Evolutionary conservation across 2,888 invertebrate species (phyloP).

Genomic region (Anaspis maculata): DNA sequence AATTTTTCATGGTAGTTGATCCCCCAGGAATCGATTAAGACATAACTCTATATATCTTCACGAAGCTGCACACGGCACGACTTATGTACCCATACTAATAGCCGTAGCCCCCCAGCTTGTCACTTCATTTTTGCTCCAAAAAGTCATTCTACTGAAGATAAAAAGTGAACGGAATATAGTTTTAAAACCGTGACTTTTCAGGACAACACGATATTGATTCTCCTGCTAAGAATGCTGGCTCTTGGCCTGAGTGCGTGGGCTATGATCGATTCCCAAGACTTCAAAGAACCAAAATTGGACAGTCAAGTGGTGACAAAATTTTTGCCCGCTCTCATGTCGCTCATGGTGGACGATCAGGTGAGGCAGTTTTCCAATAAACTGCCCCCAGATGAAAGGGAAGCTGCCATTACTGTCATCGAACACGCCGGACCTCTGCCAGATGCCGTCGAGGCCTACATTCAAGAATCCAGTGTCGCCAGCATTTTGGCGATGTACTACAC

Average conservation of each 20-base stretch:
- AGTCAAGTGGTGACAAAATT: slow-evolving; percentile 91
- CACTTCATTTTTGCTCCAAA: too few species aligned
- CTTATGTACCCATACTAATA: too few species aligned
- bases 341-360: slow-evolving; percentile 88
- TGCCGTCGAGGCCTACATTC: slow-evolving; percentile 86
- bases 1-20: too few species aligned
- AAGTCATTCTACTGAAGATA: too few species aligned
- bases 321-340: slow-evolving; percentile 84
- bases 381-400: slow-evolving; percentile 88
- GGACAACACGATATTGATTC: slow-evolving; percentile 82
- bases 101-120: too few species aligned
- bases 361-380: slow-evolving; percentile 73
- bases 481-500: slow-evolving; percentile 94
- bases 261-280: slow-evolving; percentile 93
- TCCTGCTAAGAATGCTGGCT: slow-evolving; percentile 85
- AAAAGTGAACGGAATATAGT: too few species aligned
- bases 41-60: too few species aligned
- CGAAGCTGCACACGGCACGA: too few species aligned
- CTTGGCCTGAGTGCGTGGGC: slow-evolving; percentile 92
- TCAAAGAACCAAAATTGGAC: slow-evolving; percentile 91
- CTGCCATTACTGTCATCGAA: slow-evolving; percentile 87
- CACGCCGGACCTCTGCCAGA: slow-evolving; percentile 91
- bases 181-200: too few species aligned
- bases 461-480: slow-evolving; percentile 85
- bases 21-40: too few species aligned